Evolutionary conservation across 2,113 vertebrate genomes (phyloP).

Genomic region (Pomatostomus ruficeps): DNA sequence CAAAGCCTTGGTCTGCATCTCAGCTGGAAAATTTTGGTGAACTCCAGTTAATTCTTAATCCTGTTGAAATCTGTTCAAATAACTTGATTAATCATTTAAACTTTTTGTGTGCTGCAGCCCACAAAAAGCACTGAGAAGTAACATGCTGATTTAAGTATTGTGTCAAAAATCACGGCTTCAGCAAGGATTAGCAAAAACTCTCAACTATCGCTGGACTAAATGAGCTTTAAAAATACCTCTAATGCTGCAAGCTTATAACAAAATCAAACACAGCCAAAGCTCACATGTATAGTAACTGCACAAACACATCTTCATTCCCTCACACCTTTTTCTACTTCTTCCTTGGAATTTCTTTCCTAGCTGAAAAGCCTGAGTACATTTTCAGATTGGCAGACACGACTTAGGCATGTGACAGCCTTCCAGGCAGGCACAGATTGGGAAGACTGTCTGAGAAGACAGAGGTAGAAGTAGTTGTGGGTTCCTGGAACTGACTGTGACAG

Average conservation of each 20-base stretch:
- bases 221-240: background rate
- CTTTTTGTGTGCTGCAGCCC: background rate
- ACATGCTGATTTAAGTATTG: background rate
- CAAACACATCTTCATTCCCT: background rate
- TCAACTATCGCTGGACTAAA: background rate
- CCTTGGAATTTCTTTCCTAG: background rate
- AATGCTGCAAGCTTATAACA: background rate
- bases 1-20: background rate
- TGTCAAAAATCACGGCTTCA: slow-evolving; percentile 17
- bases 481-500: background rate
- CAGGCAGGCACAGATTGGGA: background rate
- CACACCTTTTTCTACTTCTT: background rate
- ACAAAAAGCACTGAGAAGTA: background rate
- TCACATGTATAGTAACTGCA: background rate
- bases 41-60: slow-evolving; percentile 50
- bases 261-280: background rate
- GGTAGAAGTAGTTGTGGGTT: background rate
- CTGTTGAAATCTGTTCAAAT: slow-evolving; percentile 27
- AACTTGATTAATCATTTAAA: slow-evolving; percentile 45
- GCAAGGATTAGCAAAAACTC: background rate
- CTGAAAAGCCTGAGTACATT: background rate
- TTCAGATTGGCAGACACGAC: background rate
- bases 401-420: background rate
- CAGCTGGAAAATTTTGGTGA: background rate
- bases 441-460: background rate